These are phyloP conservation scores for Ploceus nigricollis DNA, from an alignment of 2,113 vertebrate species.

Conservation along the genomic window DNA sequence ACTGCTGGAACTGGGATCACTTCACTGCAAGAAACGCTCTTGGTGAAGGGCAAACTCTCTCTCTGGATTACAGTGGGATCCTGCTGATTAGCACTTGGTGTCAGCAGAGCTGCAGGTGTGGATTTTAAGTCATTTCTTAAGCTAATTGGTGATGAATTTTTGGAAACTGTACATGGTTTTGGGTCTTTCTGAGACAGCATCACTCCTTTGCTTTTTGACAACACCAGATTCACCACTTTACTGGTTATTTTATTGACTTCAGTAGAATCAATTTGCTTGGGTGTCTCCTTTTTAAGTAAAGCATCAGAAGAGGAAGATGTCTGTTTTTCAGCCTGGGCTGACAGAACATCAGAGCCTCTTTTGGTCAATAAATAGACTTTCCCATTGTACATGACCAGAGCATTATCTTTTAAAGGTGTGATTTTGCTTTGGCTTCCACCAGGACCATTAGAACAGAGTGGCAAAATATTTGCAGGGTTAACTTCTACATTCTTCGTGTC, in stretches of 20 bases:
- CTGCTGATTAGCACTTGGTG: neutral
- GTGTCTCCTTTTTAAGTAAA: slow-evolving; percentile 35
- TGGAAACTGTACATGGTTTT: neutral
- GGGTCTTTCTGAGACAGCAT: slow-evolving; percentile 9
- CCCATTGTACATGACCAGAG: slow-evolving; percentile 83
- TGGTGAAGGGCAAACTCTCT: slow-evolving; percentile 17
- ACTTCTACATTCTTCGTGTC: slow-evolving; percentile 41
- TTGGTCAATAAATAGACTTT: slow-evolving; percentile 83
- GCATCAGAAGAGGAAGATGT: slow-evolving; percentile 41
- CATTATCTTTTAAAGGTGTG: slow-evolving; percentile 73
- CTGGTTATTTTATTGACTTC: slow-evolving; percentile 59
- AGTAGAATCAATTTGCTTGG: slow-evolving; percentile 42
- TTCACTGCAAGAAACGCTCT: slow-evolving; percentile 6
- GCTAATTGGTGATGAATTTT: neutral
- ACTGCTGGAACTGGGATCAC: slow-evolving; percentile 11
- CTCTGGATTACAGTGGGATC: slow-evolving; percentile 13
- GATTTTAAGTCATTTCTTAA: slow-evolving; percentile 50
- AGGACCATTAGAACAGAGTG: neutral
- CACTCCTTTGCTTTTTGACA: slow-evolving; percentile 68
- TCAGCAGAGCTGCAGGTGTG: neutral
- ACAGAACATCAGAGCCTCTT: slow-evolving; percentile 63
- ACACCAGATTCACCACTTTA: slow-evolving; percentile 70
- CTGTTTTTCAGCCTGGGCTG: slow-evolving; percentile 40
- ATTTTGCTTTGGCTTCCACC: slow-evolving; percentile 49
- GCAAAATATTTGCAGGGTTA: slow-evolving; percentile 32